A percentile compares a stretch with the other conserved stretches of the same genome.
phyloP scores from a whole-genome alignment of 1,140 invertebrate species.

The Papilio polytes region DNA sequence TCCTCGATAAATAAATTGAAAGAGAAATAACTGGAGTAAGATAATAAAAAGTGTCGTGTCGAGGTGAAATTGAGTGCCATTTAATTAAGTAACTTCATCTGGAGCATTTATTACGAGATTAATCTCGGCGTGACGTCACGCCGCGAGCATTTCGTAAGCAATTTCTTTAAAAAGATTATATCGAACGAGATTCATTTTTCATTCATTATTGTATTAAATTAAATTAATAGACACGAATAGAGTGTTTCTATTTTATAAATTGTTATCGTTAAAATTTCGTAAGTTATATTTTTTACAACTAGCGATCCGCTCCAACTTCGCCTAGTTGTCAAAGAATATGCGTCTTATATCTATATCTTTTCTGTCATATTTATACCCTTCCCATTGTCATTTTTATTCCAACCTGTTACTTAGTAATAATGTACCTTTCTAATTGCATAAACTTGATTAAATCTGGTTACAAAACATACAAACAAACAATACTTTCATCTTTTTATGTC shows the following conservation, averaged over 20 bases:
- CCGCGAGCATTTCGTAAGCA: constrained; percentile 5
- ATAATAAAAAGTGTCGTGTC: constrained; percentile 1
- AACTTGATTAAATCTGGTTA: too few species aligned
- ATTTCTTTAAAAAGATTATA: constrained; percentile 8
- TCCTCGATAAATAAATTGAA: not conserved
- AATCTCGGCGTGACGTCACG: constrained; percentile 14
- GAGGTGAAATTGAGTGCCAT: constrained; percentile 21
- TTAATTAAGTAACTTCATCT: constrained; percentile 24
- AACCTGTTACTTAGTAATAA: too few species aligned
- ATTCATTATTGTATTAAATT: not conserved
- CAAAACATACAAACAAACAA: too few species aligned
- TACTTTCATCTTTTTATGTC: too few species aligned
- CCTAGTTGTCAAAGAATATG: too few species aligned
- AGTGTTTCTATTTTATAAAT: too few species aligned
- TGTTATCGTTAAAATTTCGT: too few species aligned
- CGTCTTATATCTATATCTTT: too few species aligned
- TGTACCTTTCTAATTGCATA: too few species aligned
- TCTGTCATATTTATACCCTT: too few species aligned
- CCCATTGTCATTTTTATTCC: too few species aligned
- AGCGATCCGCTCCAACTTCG: not conserved
- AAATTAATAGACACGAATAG: not conserved
- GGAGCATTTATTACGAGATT: constrained; percentile 14
- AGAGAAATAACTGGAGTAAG: not conserved
- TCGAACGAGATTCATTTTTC: not conserved
- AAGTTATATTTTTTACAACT: not conserved